Evolutionary conservation across 2,113 vertebrate species (phyloP).

Genomic region (Spilogale gracilis): DNA sequence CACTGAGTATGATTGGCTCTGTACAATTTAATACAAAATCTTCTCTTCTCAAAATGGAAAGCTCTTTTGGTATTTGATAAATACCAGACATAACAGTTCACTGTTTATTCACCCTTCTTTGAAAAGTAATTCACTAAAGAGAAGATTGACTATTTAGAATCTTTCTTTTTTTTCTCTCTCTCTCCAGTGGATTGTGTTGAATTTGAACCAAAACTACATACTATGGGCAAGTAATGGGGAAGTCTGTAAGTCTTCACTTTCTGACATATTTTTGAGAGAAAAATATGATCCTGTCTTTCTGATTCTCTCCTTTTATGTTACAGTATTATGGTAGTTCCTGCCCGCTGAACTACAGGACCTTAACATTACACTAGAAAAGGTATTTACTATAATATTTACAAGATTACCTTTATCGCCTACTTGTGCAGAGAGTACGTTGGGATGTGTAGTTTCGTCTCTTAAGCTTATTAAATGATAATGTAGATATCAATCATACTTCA

Average conservation of each 20-base stretch:
- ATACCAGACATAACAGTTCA: neutral
- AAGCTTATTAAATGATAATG: slow-evolving; percentile 47
- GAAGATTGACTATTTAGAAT: neutral
- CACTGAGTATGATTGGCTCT: neutral
- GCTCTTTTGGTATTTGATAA: neutral
- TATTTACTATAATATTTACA: slow-evolving; percentile 13
- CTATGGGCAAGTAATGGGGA: neutral
- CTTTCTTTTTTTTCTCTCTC: neutral
- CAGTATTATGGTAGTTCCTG: neutral
- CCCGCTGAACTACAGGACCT: neutral
- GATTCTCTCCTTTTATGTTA: neutral
- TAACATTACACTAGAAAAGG: neutral
- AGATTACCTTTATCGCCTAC: neutral
- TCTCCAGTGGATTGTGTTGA: neutral
- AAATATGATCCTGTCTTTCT: neutral
- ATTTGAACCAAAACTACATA: neutral
- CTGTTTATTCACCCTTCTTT: neutral
- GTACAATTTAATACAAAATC: slow-evolving; percentile 31
- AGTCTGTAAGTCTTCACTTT: slow-evolving; percentile 41
- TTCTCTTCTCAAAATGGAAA: slow-evolving; percentile 33
- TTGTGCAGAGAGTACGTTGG: slow-evolving; percentile 36
- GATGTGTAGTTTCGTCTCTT: slow-evolving; percentile 6
- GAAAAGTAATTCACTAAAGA: slow-evolving; percentile 46
- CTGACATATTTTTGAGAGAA: slow-evolving; percentile 7
- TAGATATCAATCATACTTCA: slow-evolving; percentile 51